Percentiles rank a stretch among this genome's conserved stretches.
Conservation (phyloP, 2,113 vertebrate species). For the Urocynchramus pylzowi region DNA sequence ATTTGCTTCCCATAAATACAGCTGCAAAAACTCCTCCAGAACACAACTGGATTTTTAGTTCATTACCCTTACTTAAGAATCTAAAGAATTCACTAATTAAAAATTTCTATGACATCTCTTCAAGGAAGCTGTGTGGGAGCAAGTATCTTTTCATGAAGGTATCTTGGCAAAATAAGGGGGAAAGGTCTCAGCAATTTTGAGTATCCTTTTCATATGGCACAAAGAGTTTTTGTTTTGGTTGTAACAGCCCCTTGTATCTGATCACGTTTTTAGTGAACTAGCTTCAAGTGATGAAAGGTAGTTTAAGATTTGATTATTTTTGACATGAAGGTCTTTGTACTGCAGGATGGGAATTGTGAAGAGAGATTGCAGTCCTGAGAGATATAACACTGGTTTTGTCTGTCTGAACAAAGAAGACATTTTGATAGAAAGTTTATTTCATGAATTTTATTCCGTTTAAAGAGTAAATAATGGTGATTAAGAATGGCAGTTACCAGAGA, state of each 20-base stretch:
- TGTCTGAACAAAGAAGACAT: conserved; percentile 4
- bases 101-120: neutral
- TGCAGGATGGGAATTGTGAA: neutral
- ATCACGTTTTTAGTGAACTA: neutral
- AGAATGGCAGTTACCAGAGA: neutral
- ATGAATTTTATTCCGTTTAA: conserved; percentile 15
- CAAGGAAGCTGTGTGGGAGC: neutral
- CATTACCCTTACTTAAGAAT: neutral
- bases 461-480: conserved; percentile 51
- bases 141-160: neutral
- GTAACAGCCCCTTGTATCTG: neutral
- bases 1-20: neutral
- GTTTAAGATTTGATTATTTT: conserved; percentile 41
- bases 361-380: neutral
- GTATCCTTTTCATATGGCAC: neutral
- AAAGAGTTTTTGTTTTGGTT: neutral
- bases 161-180: neutral
- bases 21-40: neutral
- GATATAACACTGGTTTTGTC: neutral
- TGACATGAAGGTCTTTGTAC: conserved; percentile 18
- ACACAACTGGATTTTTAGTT: neutral
- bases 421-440: conserved; percentile 31
- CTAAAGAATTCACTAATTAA: neutral
- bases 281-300: neutral
- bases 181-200: neutral